Conservation (phyloP, 2,113 vertebrate genomes). For the Xenopus borealis region DNA sequence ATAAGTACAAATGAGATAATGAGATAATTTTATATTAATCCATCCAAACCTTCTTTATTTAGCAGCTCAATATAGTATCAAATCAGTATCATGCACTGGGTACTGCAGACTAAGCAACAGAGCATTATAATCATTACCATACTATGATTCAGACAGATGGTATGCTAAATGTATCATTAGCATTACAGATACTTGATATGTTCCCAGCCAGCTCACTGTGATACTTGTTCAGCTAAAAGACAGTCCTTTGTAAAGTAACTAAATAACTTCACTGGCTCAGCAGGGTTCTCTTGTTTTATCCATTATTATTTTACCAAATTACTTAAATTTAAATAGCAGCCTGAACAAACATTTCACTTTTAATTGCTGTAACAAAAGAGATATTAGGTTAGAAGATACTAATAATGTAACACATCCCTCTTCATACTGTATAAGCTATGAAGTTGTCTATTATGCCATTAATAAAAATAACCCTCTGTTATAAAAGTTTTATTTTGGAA, state of each 20-base stretch:
- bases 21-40: not conserved
- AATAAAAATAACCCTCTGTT: no score
- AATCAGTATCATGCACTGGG: not conserved
- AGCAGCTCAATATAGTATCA: not conserved
- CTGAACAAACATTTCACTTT: conserved; percentile 6
- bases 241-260: conserved; percentile 29
- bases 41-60: not conserved
- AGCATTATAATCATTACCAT: conserved; percentile 6
- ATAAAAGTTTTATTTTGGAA: not conserved
- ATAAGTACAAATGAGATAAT: not conserved
- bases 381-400: conserved; percentile 35
- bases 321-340: not conserved
- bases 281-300: conserved; percentile 27
- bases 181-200: conserved; percentile 36
- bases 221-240: conserved; percentile 40
- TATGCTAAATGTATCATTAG: conserved; percentile 39
- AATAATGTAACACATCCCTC: not conserved
- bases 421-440: no score
- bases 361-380: conserved; percentile 16
- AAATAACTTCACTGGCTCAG: conserved; percentile 26
- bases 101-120: not conserved
- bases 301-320: conserved; percentile 15
- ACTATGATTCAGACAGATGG: not conserved
- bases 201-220: conserved; percentile 31
- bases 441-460: no score